phyloP scores from a whole-genome alignment of 2,888 invertebrate genomes.

The Nematopogon swammerdamellus region DNA sequence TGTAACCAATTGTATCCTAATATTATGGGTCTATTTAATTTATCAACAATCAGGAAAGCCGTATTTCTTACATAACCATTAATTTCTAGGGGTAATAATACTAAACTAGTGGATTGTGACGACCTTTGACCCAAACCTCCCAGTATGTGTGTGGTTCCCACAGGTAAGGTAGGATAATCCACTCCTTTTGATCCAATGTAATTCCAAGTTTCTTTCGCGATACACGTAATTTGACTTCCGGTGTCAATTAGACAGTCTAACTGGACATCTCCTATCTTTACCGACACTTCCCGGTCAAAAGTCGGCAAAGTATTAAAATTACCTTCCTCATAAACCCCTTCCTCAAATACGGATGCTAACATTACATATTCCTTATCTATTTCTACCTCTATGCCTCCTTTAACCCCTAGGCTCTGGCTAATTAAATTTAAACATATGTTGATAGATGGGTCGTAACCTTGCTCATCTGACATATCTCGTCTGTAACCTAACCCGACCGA shows the following conservation, averaged over 20 bases:
- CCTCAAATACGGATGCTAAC: background rate
- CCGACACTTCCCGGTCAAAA: background rate
- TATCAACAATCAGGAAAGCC: background rate
- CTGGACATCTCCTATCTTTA: background rate
- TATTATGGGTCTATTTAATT: background rate
- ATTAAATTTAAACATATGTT: background rate
- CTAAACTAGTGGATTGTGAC: too few relatives aligned
- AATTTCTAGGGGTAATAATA: too few relatives aligned
- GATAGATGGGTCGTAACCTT: background rate
- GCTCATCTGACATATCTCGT: background rate
- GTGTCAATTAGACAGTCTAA: conserved; percentile 1
- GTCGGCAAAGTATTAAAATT: background rate
- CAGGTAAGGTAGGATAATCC: too few relatives aligned
- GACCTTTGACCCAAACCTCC: too few relatives aligned
- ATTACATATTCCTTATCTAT: too few relatives aligned
- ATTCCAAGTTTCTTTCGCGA: background rate
- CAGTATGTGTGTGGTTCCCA: too few relatives aligned
- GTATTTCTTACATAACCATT: too few relatives aligned
- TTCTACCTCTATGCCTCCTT: background rate
- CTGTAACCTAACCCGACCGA: background rate
- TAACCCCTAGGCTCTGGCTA: background rate
- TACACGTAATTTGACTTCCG: conserved; percentile 1
- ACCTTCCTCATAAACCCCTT: background rate
- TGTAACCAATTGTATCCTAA: conserved; percentile 1
- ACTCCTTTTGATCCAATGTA: too few relatives aligned